Conservation (phyloP, 1,140 invertebrate species). For the Pseudomyrmex cubaensis region DNA sequence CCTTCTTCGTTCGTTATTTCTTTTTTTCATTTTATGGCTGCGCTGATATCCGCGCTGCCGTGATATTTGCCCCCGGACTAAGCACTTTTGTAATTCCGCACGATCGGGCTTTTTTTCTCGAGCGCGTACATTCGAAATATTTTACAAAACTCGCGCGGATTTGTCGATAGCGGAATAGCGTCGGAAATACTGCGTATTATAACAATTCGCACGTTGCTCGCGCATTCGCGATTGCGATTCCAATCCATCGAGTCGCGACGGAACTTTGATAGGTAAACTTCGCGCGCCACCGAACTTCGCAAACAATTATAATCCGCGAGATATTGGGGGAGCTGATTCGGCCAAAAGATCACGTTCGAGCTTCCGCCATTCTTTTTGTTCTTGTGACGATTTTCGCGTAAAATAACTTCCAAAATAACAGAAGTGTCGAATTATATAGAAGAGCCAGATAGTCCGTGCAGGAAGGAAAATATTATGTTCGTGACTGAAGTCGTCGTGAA, state of each 20-base stretch:
- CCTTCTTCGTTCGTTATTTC: background rate
- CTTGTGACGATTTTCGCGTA: no score
- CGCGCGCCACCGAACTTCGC: constrained; percentile 43
- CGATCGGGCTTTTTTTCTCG: background rate
- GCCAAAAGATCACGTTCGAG: constrained; percentile 7
- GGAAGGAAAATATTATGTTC: background rate
- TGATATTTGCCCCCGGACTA: constrained; percentile 32
- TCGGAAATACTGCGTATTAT: constrained; percentile 1
- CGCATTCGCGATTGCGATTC: constrained; percentile 35
- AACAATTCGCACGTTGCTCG: constrained; percentile 5
- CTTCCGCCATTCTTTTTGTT: constrained; percentile 7
- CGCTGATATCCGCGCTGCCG: background rate
- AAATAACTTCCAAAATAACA: no score
- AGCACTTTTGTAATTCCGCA: constrained; percentile 40
- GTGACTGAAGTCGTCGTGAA: no score
- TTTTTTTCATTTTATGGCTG: constrained; percentile 24
- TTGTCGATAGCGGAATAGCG: background rate
- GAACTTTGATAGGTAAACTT: constrained; percentile 53
- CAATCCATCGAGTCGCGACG: constrained; percentile 36
- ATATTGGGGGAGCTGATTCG: constrained; percentile 18
- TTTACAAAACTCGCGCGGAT: constrained; percentile 33
- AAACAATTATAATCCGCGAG: constrained; percentile 48
- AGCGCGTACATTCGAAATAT: constrained; percentile 19
- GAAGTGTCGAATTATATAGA: no score
- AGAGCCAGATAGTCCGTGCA: no score